Evolutionary conservation across 2,113 vertebrate species (phyloP).

Genomic region (Apteryx owenii): DNA sequence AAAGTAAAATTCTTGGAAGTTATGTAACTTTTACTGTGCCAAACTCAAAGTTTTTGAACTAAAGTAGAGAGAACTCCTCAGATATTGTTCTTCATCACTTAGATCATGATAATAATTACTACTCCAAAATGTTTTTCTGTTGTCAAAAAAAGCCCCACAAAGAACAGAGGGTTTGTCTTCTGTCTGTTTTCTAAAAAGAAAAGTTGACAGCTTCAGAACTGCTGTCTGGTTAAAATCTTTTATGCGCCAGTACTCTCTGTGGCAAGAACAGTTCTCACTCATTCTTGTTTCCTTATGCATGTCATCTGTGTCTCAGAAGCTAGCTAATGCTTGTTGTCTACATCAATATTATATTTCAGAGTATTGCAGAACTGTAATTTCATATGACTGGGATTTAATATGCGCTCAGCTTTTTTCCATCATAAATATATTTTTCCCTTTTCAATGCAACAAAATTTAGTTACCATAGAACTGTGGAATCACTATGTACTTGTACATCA

Average conservation of each 20-base stretch:
- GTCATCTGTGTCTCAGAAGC: neutral
- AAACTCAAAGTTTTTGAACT: neutral
- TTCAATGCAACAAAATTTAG: neutral
- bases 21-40: neutral
- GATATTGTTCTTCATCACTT: neutral
- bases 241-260: neutral
- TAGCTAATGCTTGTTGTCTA: neutral
- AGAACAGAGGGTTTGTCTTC: conserved; percentile 34
- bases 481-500: neutral
- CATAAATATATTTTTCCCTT: neutral
- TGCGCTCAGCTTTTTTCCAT: neutral
- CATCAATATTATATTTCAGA: neutral
- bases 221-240: conserved; percentile 27
- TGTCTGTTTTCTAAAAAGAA: conserved; percentile 2
- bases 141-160: neutral
- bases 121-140: neutral
- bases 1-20: neutral
- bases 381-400: neutral
- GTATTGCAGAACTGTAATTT: neutral
- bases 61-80: neutral
- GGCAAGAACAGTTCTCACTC: neutral
- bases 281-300: conserved; percentile 15
- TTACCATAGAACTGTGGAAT: neutral
- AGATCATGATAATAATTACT: neutral
- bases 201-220: conserved; percentile 45